A percentile compares a stretch with the other conserved stretches of the same genome.
Conservation (phyloP, 92 coral and sea anemone species). For the Parazoanthus swiftii region DNA sequence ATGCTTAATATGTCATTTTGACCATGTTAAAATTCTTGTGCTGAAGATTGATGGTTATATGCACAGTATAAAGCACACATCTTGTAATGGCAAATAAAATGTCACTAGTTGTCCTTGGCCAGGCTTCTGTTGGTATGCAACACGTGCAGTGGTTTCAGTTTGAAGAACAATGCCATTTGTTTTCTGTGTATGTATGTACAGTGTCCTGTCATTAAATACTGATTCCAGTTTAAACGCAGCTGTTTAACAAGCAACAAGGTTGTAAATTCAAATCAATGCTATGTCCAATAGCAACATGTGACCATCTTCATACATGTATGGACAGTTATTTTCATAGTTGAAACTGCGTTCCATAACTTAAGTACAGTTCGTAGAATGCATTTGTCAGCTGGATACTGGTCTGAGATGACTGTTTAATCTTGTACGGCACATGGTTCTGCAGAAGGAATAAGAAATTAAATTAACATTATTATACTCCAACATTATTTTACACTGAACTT, state of each 20-base stretch:
- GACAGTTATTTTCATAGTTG: slow-evolving; percentile 23
- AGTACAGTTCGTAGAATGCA: slow-evolving; percentile 14
- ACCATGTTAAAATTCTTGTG: too few relatives aligned
- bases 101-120: slow-evolving; percentile 5
- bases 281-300: too few relatives aligned
- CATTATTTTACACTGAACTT: slow-evolving; percentile 23
- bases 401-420: too few relatives aligned
- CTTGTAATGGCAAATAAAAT: slow-evolving; percentile 19
- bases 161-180: slow-evolving; percentile 9
- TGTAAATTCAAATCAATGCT: neutral
- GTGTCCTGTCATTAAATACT: slow-evolving; percentile 26
- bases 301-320: neutral
- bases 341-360: slow-evolving; percentile 20
- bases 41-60: too few relatives aligned
- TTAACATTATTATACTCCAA: slow-evolving; percentile 9
- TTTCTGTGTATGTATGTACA: slow-evolving; percentile 1
- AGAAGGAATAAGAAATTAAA: slow-evolving; percentile 24
- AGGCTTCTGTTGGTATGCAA: slow-evolving; percentile 21
- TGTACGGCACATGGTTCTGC: neutral
- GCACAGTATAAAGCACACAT: neutral
- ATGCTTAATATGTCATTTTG: too few relatives aligned
- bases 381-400: too few relatives aligned
- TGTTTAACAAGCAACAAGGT: slow-evolving; percentile 19
- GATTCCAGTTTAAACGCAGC: slow-evolving; percentile 26
- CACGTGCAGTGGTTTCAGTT: slow-evolving; percentile 3